A percentile compares a stretch with the other conserved stretches of the same genome.
Conservation (phyloP, 2,888 invertebrate species). For the Drosophila cognata region DNA sequence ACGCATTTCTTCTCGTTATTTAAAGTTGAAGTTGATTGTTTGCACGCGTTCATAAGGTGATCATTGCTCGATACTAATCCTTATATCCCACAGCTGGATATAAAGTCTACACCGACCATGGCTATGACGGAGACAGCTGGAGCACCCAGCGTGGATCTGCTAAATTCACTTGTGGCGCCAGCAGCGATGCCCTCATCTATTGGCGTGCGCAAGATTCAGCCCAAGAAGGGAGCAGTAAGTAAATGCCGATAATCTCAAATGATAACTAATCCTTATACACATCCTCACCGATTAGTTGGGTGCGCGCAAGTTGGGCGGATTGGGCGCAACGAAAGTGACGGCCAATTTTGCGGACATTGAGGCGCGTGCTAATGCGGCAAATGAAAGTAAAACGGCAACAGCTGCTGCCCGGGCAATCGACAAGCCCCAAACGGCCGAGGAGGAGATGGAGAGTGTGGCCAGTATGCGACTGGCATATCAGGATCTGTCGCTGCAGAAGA, state of each 20-base stretch:
- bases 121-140: conserved; percentile 34
- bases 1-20: conserved; percentile 30
- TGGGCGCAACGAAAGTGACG: conserved; percentile 97
- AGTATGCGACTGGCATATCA: conserved; percentile 91
- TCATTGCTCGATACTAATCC: background rate
- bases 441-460: conserved; percentile 89
- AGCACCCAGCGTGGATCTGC: conserved; percentile 83
- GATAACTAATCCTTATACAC: background rate
- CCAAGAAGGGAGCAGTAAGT: conserved; percentile 89
- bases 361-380: conserved; percentile 93
- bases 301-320: conserved; percentile 90
- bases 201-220: conserved; percentile 89
- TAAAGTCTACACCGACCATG: conserved; percentile 37
- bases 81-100: conserved; percentile 64
- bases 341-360: conserved; percentile 98
- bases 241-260: background rate
- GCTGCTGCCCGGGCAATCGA: conserved; percentile 66
- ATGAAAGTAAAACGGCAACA: conserved; percentile 88
- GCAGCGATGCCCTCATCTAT: conserved; percentile 89
- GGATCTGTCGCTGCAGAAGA: conserved; percentile 89
- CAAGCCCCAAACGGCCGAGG: conserved; percentile 86
- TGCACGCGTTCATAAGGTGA: background rate
- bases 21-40: conserved; percentile 29
- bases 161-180: conserved; percentile 79
- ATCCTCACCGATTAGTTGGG: conserved; percentile 88